Base-by-base conservation (phyloP, 2,888 invertebrate species). In the Globia sparganii region DNA sequence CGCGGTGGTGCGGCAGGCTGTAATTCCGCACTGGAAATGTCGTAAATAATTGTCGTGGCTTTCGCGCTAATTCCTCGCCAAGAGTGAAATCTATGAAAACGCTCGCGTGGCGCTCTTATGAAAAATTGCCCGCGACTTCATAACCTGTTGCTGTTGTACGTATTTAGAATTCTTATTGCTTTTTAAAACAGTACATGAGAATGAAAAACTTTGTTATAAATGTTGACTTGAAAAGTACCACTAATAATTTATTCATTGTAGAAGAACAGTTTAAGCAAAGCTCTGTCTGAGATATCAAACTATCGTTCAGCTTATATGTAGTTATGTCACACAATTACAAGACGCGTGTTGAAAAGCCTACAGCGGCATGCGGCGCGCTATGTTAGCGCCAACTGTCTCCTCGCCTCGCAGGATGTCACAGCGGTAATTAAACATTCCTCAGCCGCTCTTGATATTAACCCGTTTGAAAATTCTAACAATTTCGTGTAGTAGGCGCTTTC, bases 401-500 rank as follows among this genome's bases (percentile, higher is more conserved):
- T 75, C 81, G 85, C 68, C 53, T 86, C 90, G 85, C 85, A 90
- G 92, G 91, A 93, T 93, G 93, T 94, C 93, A 92, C 91, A 92
- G 91, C 92, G 92, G 93, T 95, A 94, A 96, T 95, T 94, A 95
- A 94, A 95, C 94, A 95, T 95, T 95, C 95, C 94, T 86, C 90
- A 87, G 84, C 90, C 90, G 88, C 92, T 93, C 91, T 91, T 93
- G 91, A 94, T 94, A 94, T 94, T 93, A 94, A 94, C 94, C 92
- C 92, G 93, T 94, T 93, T 92, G 94, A 95, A 95, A 95, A 95
- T 94, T 93, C 93, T 91, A 95, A 95, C 94, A 94, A 95, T 95
- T 94, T 93, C 92, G 92, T 91, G 88, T 89, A 90, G 90, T 92
- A 92, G 91, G 87, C 88, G 90, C 90, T 91, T 90, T 90, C 91